phyloP scores from a whole-genome alignment of 2,797 vertebrate genomes.

The Takifugu ocellatus region DNA sequence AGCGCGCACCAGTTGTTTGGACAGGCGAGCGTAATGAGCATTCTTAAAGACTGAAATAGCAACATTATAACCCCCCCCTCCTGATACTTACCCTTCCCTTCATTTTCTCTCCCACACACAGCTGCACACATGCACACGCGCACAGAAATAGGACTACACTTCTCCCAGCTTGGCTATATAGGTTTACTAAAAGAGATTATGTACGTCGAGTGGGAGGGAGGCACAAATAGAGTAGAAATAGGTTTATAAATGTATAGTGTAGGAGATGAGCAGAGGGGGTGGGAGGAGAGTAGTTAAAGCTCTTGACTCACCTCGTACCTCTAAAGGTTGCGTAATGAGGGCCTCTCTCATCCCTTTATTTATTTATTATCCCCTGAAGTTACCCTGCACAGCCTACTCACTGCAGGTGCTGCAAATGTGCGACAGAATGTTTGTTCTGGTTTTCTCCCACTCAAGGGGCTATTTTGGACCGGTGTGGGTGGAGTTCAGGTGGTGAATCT shows the following conservation, averaged over 20 bases:
- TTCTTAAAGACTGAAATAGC: conserved; percentile 62
- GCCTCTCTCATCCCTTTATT: conserved; percentile 45
- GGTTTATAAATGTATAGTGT: conserved; percentile 59
- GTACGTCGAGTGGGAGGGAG: conserved; percentile 55
- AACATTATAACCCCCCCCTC: conserved; percentile 17
- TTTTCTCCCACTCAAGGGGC: conserved; percentile 61
- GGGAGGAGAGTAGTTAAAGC: conserved; percentile 62
- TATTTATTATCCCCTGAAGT: conserved; percentile 12
- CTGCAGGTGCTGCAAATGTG: conserved; percentile 57
- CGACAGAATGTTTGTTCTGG: conserved; percentile 41
- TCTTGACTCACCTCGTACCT: conserved; percentile 66
- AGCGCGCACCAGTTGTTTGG: conserved; percentile 51
- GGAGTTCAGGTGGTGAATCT: conserved; percentile 60
- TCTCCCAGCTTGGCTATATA: conserved; percentile 33
- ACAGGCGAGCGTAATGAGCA: conserved; percentile 62
- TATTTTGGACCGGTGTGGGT: conserved; percentile 58
- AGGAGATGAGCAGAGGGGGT: conserved; percentile 56
- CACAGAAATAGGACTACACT: conserved; percentile 22
- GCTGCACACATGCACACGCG: conserved; percentile 24
- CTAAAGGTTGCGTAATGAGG: conserved; percentile 71
- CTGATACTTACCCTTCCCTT: conserved; percentile 8
- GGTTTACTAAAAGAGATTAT: conserved; percentile 57
- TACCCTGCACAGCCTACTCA: conserved; percentile 44
- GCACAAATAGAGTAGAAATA: conserved; percentile 60
- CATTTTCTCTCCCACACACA: conserved; percentile 34